A percentile compares a stretch with the other conserved stretches of the same genome.
Evolutionary conservation across 1,140 invertebrate species (phyloP).

Genomic region (Danaus plexippus): DNA sequence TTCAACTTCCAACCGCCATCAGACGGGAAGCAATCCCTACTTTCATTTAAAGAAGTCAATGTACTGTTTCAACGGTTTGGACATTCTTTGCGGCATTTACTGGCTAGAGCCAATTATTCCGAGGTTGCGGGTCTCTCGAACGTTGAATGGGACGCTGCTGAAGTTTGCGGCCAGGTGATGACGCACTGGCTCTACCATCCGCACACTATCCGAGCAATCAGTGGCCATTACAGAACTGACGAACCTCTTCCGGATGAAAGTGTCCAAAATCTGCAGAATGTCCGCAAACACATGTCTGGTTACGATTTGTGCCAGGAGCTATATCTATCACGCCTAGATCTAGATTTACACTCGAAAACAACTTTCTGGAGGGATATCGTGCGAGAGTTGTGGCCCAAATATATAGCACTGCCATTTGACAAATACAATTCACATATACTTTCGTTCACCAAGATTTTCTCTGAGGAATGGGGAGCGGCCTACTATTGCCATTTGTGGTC

Average conservation of each 20-base stretch:
- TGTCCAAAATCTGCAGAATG: constrained; percentile 76
- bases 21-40: constrained; percentile 77
- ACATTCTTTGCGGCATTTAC: constrained; percentile 83
- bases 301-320: constrained; percentile 86
- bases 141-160: constrained; percentile 92
- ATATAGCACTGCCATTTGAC: constrained; percentile 80
- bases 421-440: constrained; percentile 86
- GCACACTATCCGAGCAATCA: constrained; percentile 77
- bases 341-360: constrained; percentile 84
- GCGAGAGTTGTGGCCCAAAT: constrained; percentile 82
- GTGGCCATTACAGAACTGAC: constrained; percentile 81
- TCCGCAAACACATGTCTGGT: constrained; percentile 82
- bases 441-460: constrained; percentile 82
- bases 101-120: constrained; percentile 85
- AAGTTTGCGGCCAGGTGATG: constrained; percentile 86
- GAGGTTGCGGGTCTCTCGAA: constrained; percentile 88
- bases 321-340: constrained; percentile 87
- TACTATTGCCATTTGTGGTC: constrained; percentile 87
- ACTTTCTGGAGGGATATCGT: constrained; percentile 87
- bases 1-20: constrained; percentile 83
- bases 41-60: constrained; percentile 83
- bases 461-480: constrained; percentile 80
- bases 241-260: constrained; percentile 79
- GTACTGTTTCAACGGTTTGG: constrained; percentile 90
- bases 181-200: constrained; percentile 85